Conservation (phyloP, 2,797 vertebrate genomes). For the Brachyrhaphis roseni region DNA sequence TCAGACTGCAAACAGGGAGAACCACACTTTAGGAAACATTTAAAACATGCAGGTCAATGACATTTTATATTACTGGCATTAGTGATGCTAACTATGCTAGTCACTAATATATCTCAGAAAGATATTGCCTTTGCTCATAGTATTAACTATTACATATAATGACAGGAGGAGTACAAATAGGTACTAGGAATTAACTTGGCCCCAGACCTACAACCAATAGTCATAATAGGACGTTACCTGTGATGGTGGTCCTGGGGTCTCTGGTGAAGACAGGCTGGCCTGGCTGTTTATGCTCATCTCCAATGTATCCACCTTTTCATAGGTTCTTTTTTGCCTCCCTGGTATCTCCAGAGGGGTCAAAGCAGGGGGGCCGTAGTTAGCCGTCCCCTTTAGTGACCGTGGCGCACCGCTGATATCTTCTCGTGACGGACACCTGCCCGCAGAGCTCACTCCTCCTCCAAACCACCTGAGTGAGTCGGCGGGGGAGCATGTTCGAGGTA, state of each 20-base stretch:
- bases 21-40: not conserved
- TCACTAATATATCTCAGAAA: not conserved
- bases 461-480: conserved; percentile 82
- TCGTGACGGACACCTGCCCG: conserved; percentile 77
- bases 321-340: conserved; percentile 89
- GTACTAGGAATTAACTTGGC: not conserved
- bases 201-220: not conserved
- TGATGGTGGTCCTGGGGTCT: conserved; percentile 76
- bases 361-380: conserved; percentile 65
- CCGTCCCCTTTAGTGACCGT: conserved; percentile 77
- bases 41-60: too few species aligned
- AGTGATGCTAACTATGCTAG: not conserved
- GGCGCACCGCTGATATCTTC: conserved; percentile 77
- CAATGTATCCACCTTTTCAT: conserved; percentile 91
- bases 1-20: not conserved
- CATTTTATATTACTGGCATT: not conserved
- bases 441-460: conserved; percentile 53
- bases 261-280: conserved; percentile 82
- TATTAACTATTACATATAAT: not conserved
- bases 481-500: conserved; percentile 82
- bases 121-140: not conserved
- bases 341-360: conserved; percentile 75
- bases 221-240: conserved; percentile 77
- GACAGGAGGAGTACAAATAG: not conserved
- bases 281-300: conserved; percentile 87